These are phyloP conservation scores for Drosophila lacertosa DNA, from an alignment of 1,140 invertebrate species.

Conservation along the genomic window DNA sequence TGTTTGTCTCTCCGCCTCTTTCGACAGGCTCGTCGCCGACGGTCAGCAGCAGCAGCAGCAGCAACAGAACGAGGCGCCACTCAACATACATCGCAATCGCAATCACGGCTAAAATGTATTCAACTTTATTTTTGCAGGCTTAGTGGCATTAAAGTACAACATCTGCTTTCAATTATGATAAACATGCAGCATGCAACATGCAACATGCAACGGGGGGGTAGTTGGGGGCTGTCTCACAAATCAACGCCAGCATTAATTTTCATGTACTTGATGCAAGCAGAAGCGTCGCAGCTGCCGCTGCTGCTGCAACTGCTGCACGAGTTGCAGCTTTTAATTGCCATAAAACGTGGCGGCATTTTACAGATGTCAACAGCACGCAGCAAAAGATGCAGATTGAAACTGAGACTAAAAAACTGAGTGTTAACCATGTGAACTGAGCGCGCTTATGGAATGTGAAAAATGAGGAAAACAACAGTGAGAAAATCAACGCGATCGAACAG, in stretches of 20 bases:
- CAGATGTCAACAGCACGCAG: conserved; percentile 35
- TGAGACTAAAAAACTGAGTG: conserved; percentile 7
- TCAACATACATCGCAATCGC: conserved; percentile 6
- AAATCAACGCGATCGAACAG: neutral
- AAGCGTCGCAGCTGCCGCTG: conserved; percentile 39
- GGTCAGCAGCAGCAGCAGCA: conserved; percentile 1
- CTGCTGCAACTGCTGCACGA: conserved; percentile 33
- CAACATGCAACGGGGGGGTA: neutral
- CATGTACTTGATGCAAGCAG: conserved; percentile 35
- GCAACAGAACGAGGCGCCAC: neutral
- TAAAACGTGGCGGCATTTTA: conserved; percentile 32
- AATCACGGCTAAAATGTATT: conserved; percentile 12
- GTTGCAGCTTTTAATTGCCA: conserved; percentile 40
- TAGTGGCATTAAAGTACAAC: conserved; percentile 28
- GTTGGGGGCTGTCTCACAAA: conserved; percentile 31
- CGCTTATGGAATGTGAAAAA: conserved; percentile 23
- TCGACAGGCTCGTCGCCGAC: neutral
- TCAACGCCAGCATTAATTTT: conserved; percentile 39
- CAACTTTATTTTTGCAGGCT: conserved; percentile 9
- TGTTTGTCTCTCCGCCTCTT: neutral
- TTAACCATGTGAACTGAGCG: conserved; percentile 7
- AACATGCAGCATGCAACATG: conserved; percentile 11
- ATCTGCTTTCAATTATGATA: conserved; percentile 56
- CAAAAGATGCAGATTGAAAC: conserved; percentile 22
- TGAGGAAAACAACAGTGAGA: conserved; percentile 16